Percentiles rank a stretch among this genome's conserved stretches.
Evolutionary conservation across 2,797 vertebrate genomes (phyloP).

Genomic region (Crax fasciolata): DNA sequence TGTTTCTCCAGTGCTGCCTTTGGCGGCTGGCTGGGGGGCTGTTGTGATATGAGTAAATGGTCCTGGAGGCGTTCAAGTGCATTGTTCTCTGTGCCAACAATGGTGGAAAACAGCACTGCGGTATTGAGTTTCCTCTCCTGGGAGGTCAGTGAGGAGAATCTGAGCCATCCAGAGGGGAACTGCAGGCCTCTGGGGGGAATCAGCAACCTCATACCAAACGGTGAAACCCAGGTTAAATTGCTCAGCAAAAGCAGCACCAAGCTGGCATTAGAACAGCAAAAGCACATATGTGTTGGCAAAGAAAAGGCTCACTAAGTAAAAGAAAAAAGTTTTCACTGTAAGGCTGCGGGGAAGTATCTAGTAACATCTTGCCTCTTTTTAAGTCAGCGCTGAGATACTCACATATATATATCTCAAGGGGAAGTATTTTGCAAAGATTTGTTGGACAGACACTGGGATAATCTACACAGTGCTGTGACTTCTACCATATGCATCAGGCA

Average conservation of each 20-base stretch:
- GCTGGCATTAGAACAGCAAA: not conserved
- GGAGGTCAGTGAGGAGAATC: rapidly evolving
- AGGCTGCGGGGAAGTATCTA: not conserved
- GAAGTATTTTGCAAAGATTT: not conserved
- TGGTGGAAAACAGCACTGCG: not conserved
- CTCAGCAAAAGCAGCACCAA: not conserved
- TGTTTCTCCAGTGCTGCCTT: not conserved
- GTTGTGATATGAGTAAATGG: rapidly evolving
- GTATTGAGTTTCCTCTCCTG: not conserved
- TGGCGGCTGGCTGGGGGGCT: not conserved
- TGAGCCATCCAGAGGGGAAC: not conserved
- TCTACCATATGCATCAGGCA: not conserved
- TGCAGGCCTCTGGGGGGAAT: not conserved
- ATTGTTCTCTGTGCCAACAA: not conserved
- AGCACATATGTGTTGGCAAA: not conserved
- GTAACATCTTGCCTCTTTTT: not conserved
- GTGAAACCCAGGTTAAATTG: not conserved
- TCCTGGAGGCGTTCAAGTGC: not conserved
- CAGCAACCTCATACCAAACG: not conserved
- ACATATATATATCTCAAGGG: not conserved
- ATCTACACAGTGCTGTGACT: not conserved
- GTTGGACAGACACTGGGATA: not conserved
- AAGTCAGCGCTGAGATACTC: not conserved
- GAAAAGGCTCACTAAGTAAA: not conserved
- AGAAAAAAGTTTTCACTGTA: not conserved